phyloP scores from a whole-genome alignment of 2,888 invertebrate genomes.

The Xanthorhoe spadicearia region DNA sequence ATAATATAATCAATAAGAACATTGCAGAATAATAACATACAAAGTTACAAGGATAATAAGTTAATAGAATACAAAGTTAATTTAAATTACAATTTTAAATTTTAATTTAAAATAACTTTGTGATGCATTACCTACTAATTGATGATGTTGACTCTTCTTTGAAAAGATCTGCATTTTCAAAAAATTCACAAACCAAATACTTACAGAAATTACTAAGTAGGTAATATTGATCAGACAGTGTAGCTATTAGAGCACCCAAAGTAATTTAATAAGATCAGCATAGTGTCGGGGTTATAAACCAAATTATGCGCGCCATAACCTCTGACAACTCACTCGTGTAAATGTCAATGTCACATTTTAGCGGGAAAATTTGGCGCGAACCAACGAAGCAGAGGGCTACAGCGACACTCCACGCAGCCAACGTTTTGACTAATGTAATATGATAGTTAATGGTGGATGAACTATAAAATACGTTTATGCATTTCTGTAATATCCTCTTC shows the following conservation, averaged over 20 bases:
- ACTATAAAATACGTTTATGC: slow-evolving; percentile 74
- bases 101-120: too few species aligned
- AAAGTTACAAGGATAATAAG: too few species aligned
- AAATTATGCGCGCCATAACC: slow-evolving; percentile 83
- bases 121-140: too few species aligned
- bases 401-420: slow-evolving; percentile 61
- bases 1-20: too few species aligned
- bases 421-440: slow-evolving; percentile 64
- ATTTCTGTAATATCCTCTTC: too few species aligned
- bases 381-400: slow-evolving; percentile 48
- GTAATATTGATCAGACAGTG: neutral
- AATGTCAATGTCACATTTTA: slow-evolving; percentile 76
- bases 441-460: slow-evolving; percentile 72
- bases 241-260: slow-evolving; percentile 12
- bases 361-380: slow-evolving; percentile 61
- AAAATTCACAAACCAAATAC: neutral
- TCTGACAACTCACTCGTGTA: slow-evolving; percentile 80
- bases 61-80: too few species aligned
- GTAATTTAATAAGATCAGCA: slow-evolving; percentile 71
- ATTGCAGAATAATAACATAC: too few species aligned
- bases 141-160: too few species aligned
- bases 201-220: neutral
- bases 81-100: too few species aligned
- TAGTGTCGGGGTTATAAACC: slow-evolving; percentile 79
- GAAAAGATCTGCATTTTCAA: too few species aligned